These are phyloP conservation scores for Azorinus chamasolen DNA, from an alignment of 2,888 invertebrate genomes.

Conservation along the genomic window DNA sequence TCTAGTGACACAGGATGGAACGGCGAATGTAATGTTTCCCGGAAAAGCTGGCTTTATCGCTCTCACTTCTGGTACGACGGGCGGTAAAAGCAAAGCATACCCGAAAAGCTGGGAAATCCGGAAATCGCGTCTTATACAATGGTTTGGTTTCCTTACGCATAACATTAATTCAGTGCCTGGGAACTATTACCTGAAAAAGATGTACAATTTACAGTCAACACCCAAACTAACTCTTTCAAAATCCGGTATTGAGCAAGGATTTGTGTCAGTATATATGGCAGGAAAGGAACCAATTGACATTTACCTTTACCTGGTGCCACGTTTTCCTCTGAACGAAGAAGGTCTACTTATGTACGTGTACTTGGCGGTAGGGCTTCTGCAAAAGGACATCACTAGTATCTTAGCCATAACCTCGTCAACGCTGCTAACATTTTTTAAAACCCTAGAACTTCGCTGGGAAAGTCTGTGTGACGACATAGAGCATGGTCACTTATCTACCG, in stretches of 20 bases:
- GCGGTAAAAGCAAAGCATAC: conserved; percentile 47
- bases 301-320: no score
- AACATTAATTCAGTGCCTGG: no score
- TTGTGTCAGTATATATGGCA: neutral
- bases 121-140: neutral
- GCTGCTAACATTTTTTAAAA: neutral
- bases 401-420: neutral
- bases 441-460: neutral
- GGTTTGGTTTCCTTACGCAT: neutral
- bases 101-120: conserved; percentile 24
- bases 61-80: conserved; percentile 51
- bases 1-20: conserved; percentile 12
- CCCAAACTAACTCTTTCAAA: neutral
- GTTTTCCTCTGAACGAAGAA: neutral
- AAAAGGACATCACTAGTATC: neutral
- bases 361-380: neutral
- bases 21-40: conserved; percentile 47
- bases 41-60: conserved; percentile 36
- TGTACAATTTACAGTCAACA: neutral
- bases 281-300: neutral
- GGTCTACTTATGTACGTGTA: neutral
- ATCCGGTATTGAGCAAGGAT: neutral
- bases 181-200: neutral
- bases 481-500: neutral
- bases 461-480: conserved; percentile 8